Evolutionary conservation across 2,113 vertebrate species (phyloP).

Genomic region (Epinephelus lanceolatus): DNA sequence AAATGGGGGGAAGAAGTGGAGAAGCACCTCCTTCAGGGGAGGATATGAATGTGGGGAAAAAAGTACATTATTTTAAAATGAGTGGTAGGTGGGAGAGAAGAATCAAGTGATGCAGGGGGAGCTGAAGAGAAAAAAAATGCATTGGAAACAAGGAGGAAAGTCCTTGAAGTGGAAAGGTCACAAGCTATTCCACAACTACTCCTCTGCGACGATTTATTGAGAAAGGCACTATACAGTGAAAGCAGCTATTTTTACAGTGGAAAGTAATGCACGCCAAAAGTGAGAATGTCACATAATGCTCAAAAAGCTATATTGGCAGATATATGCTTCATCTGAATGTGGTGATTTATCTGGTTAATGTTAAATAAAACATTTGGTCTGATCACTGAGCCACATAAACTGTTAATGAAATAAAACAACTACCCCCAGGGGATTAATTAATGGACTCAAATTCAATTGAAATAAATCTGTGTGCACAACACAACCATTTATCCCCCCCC

Average conservation of each 20-base stretch:
- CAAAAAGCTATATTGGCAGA: background rate
- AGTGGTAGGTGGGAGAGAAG: background rate
- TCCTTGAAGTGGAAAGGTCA: constrained; percentile 66
- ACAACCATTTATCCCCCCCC: constrained; percentile 22
- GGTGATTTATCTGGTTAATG: constrained; percentile 5
- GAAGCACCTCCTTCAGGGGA: background rate
- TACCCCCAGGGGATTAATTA: constrained; percentile 33
- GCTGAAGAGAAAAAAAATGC: background rate
- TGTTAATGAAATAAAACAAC: constrained; percentile 53
- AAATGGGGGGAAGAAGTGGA: background rate
- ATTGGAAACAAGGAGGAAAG: constrained; percentile 30
- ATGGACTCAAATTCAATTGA: constrained; percentile 51
- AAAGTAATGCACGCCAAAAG: background rate
- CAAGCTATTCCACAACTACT: constrained; percentile 13
- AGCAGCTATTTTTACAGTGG: constrained; percentile 17
- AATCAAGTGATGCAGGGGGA: background rate
- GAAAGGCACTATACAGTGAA: background rate
- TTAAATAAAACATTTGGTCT: constrained; percentile 9
- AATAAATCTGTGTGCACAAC: constrained; percentile 54
- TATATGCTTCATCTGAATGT: background rate
- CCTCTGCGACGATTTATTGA: background rate
- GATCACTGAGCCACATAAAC: constrained; percentile 25
- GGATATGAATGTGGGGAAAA: constrained; percentile 10
- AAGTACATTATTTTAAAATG: constrained; percentile 43
- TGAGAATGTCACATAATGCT: background rate